phyloP scores from a whole-genome alignment of 2,888 invertebrate species.

The Nycteola revayana region DNA sequence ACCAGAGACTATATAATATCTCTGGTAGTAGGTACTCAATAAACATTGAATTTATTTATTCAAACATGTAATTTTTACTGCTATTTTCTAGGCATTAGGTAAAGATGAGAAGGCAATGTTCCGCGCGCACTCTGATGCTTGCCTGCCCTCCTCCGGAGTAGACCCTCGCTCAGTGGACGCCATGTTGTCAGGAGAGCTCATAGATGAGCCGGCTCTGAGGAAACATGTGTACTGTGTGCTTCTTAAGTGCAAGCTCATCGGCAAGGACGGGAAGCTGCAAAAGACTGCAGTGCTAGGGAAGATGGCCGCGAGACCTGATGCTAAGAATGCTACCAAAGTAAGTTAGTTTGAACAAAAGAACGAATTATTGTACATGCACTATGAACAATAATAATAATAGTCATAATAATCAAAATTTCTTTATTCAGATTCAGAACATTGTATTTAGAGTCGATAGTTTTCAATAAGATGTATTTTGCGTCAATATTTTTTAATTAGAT shows the following conservation, averaged over 20 bases:
- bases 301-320: conserved; percentile 43
- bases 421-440: no score
- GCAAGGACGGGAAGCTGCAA: conserved; percentile 70
- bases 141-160: conserved; percentile 47
- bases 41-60: no score
- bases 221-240: conserved; percentile 70
- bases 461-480: no score
- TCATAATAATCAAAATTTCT: no score
- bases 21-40: no score
- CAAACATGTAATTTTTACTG: no score
- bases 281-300: conserved; percentile 60
- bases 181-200: conserved; percentile 51
- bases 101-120: conserved; percentile 72
- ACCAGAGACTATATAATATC: no score
- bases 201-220: conserved; percentile 46
- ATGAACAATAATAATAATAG: no score
- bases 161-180: conserved; percentile 41
- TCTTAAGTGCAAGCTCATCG: conserved; percentile 64
- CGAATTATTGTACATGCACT: no score
- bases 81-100: conserved; percentile 45
- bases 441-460: no score
- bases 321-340: conserved; percentile 60
- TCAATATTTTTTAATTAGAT: no score
- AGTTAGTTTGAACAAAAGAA: no score
- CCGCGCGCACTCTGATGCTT: conserved; percentile 65